phyloP scores from a whole-genome alignment of 2,113 vertebrate genomes.

The Lycaon pictus region DNA sequence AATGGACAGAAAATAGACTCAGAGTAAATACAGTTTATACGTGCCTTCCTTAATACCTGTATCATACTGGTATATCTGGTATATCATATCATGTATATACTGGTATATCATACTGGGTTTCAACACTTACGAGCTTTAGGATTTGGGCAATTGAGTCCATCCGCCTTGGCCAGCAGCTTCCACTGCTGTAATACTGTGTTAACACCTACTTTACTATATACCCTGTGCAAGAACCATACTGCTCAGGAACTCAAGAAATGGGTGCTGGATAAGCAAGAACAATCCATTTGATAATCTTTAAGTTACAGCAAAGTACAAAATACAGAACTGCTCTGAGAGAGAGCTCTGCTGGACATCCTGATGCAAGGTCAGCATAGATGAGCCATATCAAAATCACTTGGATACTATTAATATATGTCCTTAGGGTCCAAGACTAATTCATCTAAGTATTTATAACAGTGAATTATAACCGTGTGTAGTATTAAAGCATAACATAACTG shows the following conservation, averaged over 20 bases:
- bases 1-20: conserved; percentile 13
- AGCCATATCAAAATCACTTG: not conserved
- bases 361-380: not conserved
- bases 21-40: not conserved
- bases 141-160: not conserved
- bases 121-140: not conserved
- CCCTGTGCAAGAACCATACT: not conserved
- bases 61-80: not conserved
- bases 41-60: not conserved
- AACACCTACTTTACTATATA: not conserved
- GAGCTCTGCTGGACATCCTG: not conserved
- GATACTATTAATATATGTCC: not conserved
- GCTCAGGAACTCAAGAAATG: not conserved
- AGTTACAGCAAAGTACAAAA: conserved; percentile 9
- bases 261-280: not conserved
- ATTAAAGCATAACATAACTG: not conserved
- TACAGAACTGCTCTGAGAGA: not conserved
- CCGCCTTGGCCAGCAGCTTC: not conserved
- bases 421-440: not conserved
- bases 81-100: too few relatives aligned
- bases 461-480: not conserved
- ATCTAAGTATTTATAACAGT: not conserved
- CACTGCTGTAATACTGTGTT: not conserved
- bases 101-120: not conserved
- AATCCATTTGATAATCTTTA: not conserved